Evolutionary conservation across 1,140 invertebrate genomes (phyloP).

Genomic region (Scylla paramamosain): DNA sequence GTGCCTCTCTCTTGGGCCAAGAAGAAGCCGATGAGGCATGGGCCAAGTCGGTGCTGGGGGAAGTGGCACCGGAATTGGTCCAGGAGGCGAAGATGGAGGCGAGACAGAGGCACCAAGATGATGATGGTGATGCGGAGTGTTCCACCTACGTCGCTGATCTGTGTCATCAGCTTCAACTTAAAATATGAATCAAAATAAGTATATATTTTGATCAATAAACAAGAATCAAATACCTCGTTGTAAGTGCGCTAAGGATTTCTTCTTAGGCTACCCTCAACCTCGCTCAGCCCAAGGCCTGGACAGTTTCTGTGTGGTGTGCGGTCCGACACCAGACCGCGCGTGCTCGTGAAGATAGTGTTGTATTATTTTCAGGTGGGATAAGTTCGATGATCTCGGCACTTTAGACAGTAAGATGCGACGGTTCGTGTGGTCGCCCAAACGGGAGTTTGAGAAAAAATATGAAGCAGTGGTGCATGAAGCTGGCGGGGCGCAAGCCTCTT

Average conservation of each 20-base stretch:
- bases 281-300: too few relatives aligned
- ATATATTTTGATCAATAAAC: not conserved
- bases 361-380: too few relatives aligned
- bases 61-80: conserved; percentile 54
- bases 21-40: conserved; percentile 63
- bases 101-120: not conserved
- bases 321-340: too few relatives aligned
- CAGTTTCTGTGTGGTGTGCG: too few relatives aligned
- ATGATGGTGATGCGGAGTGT: conserved; percentile 50
- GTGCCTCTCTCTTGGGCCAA: not conserved
- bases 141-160: conserved; percentile 58
- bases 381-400: too few relatives aligned
- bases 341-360: too few relatives aligned
- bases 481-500: too few relatives aligned
- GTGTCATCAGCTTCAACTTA: conserved; percentile 64
- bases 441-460: too few relatives aligned
- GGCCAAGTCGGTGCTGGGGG: conserved; percentile 46
- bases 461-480: too few relatives aligned
- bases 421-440: too few relatives aligned
- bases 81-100: conserved; percentile 54
- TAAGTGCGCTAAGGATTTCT: not conserved
- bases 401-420: too few relatives aligned
- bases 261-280: not conserved
- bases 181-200: conserved; percentile 54
- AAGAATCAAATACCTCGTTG: conserved; percentile 34